Evolutionary conservation across 2,888 invertebrate species (phyloP).

Genomic region (Geotrupes spiniger): DNA sequence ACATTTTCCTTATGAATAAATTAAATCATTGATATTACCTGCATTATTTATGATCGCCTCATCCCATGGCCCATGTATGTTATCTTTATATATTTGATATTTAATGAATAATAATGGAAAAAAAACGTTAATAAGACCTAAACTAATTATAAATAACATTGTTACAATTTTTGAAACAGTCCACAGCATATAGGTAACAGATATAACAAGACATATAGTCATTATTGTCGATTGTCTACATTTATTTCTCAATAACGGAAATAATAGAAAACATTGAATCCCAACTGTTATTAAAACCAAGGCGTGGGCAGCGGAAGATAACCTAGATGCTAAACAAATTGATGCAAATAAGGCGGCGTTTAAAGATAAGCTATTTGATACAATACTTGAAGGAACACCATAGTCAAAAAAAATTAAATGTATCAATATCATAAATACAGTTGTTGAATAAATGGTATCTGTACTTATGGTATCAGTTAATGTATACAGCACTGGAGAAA

Average conservation of each 20-base stretch:
- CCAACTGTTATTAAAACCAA: conserved; percentile 88
- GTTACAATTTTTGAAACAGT: conserved; percentile 58
- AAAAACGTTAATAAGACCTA: conserved; percentile 65
- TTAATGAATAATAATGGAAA: conserved; percentile 74
- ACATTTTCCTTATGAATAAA: conserved; percentile 26
- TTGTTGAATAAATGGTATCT: conserved; percentile 94
- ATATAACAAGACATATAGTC: conserved; percentile 54
- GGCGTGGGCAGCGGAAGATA: conserved; percentile 82
- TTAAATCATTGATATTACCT: conserved; percentile 49
- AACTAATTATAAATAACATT: conserved; percentile 59
- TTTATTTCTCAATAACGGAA: conserved; percentile 73
- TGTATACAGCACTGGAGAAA: conserved; percentile 90
- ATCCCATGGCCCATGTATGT: conserved; percentile 98
- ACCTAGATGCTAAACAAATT: conserved; percentile 89
- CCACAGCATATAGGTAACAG: conserved; percentile 56
- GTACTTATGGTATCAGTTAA: conserved; percentile 96
- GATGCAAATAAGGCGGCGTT: conserved; percentile 95
- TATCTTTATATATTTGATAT: conserved; percentile 79
- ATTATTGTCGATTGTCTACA: conserved; percentile 56
- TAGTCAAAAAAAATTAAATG: conserved; percentile 94
- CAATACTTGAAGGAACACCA: conserved; percentile 80
- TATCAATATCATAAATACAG: conserved; percentile 79
- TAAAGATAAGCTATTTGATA: conserved; percentile 87
- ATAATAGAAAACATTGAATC: conserved; percentile 83
- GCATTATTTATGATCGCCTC: conserved; percentile 78